Evolutionary conservation across 2,888 invertebrate species (phyloP).

Genomic region (Nudaria mundana): DNA sequence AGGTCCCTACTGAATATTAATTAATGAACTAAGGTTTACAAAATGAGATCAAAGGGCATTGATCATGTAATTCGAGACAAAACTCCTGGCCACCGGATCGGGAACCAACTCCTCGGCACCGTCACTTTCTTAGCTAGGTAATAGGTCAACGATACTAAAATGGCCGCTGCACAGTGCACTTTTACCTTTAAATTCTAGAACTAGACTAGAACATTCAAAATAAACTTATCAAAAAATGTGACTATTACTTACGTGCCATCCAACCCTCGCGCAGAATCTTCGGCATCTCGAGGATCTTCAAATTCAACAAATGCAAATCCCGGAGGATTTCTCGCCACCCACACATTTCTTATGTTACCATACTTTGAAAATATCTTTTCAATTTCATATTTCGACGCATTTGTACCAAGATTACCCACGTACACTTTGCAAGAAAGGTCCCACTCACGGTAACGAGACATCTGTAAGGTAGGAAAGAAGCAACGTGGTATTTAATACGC

Average conservation of each 20-base stretch:
- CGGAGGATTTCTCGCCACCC: conserved; percentile 96
- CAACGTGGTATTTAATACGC: conserved; percentile 28
- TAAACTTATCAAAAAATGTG: too few species aligned
- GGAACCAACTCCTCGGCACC: too few species aligned
- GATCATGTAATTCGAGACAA: too few species aligned
- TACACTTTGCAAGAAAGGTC: conserved; percentile 95
- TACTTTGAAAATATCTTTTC: conserved; percentile 94
- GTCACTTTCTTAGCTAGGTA: too few species aligned
- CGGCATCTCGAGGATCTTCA: conserved; percentile 93
- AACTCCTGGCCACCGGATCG: too few species aligned
- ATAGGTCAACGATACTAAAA: conserved; percentile 27
- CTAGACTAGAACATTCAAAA: neutral
- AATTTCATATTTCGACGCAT: conserved; percentile 93
- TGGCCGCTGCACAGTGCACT: conserved; percentile 17
- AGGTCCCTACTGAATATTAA: too few species aligned
- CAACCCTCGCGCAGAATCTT: conserved; percentile 90
- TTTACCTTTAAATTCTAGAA: neutral
- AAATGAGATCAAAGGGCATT: too few species aligned
- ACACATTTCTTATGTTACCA: conserved; percentile 93
- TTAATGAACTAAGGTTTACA: too few species aligned
- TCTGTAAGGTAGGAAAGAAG: conserved; percentile 58
- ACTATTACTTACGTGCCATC: conserved; percentile 83
- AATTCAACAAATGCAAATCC: conserved; percentile 96
- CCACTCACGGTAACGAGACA: conserved; percentile 90
- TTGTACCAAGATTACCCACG: conserved; percentile 94